Conservation (phyloP, 1,140 invertebrate genomes). For the Heliconius congener region DNA sequence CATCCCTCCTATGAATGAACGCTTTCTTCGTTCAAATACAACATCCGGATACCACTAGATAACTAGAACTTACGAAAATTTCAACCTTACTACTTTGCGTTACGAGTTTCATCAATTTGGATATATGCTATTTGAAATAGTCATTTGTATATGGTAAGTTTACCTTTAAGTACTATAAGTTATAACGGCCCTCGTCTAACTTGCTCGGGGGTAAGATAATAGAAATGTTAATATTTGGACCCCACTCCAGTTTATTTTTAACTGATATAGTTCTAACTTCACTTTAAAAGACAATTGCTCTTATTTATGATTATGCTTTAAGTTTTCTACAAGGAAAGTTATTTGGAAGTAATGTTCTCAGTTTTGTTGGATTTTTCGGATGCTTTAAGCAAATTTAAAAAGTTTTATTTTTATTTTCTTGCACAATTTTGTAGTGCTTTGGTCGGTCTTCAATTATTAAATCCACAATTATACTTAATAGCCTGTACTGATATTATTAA, state of each 20-base stretch:
- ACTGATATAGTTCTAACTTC: constrained; percentile 40
- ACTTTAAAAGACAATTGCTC: constrained; percentile 26
- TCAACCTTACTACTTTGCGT: constrained; percentile 25
- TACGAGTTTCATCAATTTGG: constrained; percentile 1
- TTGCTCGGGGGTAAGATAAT: constrained; percentile 67
- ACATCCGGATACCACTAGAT: constrained; percentile 23
- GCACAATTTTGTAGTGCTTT: too few species aligned
- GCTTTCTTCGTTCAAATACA: constrained; percentile 60
- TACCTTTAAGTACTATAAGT: constrained; percentile 76
- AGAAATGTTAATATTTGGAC: constrained; percentile 69
- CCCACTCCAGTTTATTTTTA: constrained; percentile 64
- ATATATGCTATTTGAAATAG: background rate
- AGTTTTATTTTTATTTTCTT: background rate
- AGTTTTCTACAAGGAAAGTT: constrained; percentile 16
- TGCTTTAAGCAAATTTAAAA: background rate
- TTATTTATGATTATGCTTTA: constrained; percentile 26
- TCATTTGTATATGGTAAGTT: constrained; percentile 67
- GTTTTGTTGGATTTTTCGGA: background rate
- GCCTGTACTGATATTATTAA: too few species aligned
- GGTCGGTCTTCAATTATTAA: too few species aligned
- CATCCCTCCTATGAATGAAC: constrained; percentile 70
- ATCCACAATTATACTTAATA: too few species aligned
- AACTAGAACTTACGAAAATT: constrained; percentile 28
- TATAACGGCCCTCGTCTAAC: constrained; percentile 71
- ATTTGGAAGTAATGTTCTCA: background rate